phyloP scores from a whole-genome alignment of 2,888 invertebrate species.

The Aspidiotus destructor region DNA sequence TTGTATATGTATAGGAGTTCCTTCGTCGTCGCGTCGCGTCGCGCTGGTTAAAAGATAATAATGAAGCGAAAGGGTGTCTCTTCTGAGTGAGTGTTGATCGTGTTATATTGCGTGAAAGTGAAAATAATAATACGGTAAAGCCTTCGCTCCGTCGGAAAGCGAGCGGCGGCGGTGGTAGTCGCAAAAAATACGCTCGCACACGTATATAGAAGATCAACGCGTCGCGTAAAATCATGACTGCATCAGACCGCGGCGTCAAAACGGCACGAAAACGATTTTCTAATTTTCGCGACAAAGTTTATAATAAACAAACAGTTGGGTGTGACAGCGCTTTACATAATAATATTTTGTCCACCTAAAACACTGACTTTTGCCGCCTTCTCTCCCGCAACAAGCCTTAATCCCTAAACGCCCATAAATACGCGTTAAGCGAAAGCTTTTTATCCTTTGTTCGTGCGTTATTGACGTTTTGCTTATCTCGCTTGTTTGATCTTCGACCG shows the following conservation, averaged over 20 bases:
- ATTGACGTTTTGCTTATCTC: constrained; percentile 23
- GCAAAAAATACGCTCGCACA: too few relatives aligned
- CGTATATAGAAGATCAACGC: too few relatives aligned
- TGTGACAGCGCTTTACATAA: constrained; percentile 23
- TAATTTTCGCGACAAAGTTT: constrained; percentile 25
- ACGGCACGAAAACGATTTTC: constrained; percentile 18
- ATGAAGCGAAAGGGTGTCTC: too few relatives aligned
- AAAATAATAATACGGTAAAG: too few relatives aligned
- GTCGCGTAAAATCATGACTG: too few relatives aligned
- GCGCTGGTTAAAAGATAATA: too few relatives aligned
- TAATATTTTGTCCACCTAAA: constrained; percentile 13
- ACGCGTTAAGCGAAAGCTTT: constrained; percentile 23
- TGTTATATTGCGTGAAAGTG: too few relatives aligned
- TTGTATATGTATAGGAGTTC: too few relatives aligned
- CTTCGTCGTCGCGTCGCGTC: too few relatives aligned
- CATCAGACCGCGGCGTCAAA: constrained; percentile 21
- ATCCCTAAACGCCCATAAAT: constrained; percentile 22
- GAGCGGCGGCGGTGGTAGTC: too few relatives aligned
- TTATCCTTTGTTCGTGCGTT: constrained; percentile 22
- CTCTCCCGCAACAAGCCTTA: constrained; percentile 4
- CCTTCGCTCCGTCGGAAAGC: too few relatives aligned
- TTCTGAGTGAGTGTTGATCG: too few relatives aligned
- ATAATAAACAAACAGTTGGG: constrained; percentile 16
- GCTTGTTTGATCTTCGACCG: constrained; percentile 13
- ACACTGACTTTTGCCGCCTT: constrained; percentile 5